These are phyloP conservation scores for Uloborus diversus DNA, from an alignment of 1,140 invertebrate genomes.

Conservation along the genomic window DNA sequence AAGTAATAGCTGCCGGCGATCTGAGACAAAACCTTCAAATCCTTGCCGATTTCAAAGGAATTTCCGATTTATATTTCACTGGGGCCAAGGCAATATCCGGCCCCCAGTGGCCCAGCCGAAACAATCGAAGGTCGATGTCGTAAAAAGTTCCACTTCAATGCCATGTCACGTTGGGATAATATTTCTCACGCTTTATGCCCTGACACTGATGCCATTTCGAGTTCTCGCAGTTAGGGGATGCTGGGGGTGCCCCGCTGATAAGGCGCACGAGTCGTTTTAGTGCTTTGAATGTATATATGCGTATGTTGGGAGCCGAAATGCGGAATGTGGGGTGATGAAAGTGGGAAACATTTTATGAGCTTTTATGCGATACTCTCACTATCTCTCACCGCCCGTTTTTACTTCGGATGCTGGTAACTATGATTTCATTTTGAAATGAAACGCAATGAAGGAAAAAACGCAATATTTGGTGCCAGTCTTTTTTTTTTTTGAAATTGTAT, in stretches of 20 bases:
- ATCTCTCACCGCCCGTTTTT: no score
- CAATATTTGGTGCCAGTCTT: no score
- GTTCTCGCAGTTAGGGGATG: background rate
- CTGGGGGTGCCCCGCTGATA: background rate
- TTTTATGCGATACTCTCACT: no score
- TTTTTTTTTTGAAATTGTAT: no score
- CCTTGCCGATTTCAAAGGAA: background rate
- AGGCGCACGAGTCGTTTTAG: background rate
- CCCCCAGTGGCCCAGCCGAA: background rate
- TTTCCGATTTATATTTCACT: background rate
- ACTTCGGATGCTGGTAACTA: no score
- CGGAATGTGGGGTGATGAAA: no score
- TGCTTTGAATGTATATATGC: background rate
- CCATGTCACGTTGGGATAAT: background rate
- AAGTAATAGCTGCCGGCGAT: background rate
- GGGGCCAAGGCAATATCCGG: background rate
- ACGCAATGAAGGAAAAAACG: no score
- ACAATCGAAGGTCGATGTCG: background rate
- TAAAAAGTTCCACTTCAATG: background rate
- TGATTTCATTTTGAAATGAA: no score
- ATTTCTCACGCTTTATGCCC: background rate
- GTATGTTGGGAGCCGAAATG: background rate
- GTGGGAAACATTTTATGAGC: no score
- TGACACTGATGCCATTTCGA: background rate
- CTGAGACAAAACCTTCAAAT: background rate